Percentiles rank a stretch among this genome's conserved stretches.
phyloP scores from a whole-genome alignment of 1,140 invertebrate species.

The Tetraneura akinire region DNA sequence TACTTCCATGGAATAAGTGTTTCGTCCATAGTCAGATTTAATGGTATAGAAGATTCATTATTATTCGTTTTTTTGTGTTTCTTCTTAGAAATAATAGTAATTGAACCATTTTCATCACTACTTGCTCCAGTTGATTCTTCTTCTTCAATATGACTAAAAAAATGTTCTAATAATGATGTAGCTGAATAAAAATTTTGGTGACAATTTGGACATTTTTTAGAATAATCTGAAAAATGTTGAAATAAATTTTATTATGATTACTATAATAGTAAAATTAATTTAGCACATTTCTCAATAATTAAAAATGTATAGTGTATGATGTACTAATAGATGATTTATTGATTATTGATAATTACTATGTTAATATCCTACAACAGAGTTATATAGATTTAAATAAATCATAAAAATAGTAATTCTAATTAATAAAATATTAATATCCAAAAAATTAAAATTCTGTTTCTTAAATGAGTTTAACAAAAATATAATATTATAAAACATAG shows the following conservation, averaged over 20 bases:
- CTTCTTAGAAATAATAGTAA: not conserved
- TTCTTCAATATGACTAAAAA: slow-evolving; percentile 55
- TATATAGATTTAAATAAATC: too few relatives aligned
- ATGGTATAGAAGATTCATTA: not conserved
- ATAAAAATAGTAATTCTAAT: too few relatives aligned
- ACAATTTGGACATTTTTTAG: slow-evolving; percentile 56
- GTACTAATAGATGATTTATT: too few relatives aligned
- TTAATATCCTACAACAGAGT: too few relatives aligned
- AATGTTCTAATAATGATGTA: slow-evolving; percentile 57
- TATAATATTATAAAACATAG: too few relatives aligned
- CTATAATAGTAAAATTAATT: not conserved
- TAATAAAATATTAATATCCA: too few relatives aligned
- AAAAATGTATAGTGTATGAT: too few relatives aligned
- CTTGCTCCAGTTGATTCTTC: not conserved
- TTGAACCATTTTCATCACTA: not conserved
- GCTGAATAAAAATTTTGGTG: slow-evolving; percentile 56
- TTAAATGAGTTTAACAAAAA: too few relatives aligned
- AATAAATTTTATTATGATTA: not conserved
- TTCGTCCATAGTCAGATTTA: slow-evolving; percentile 46
- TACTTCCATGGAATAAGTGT: slow-evolving; percentile 57
- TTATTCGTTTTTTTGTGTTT: not conserved
- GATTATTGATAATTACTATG: too few relatives aligned
- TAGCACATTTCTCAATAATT: not conserved
- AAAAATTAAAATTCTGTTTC: too few relatives aligned
- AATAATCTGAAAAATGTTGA: slow-evolving; percentile 55